Base-by-base conservation (phyloP, 2,888 invertebrate species). In the Euphydryas editha region DNA sequence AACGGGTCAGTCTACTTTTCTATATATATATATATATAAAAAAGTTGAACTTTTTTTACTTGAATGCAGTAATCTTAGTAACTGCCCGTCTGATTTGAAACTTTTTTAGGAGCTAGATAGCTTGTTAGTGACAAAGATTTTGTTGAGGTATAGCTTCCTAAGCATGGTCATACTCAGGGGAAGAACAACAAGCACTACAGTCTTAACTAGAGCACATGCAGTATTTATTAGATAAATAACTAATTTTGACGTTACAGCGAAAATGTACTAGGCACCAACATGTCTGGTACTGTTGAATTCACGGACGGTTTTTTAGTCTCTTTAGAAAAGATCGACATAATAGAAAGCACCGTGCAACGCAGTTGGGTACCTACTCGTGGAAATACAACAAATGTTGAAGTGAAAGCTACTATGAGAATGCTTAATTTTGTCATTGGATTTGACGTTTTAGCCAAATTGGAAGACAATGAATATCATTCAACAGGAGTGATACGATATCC, bases 241-340 rank as follows among this genome's bases (percentile, higher is more conserved):
- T 17, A 1, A 42, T 42, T 20, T 20, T 3, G 1, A 24, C 15
- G 42, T 81, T 77, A 7, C 78, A 88, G 88, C 21, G 84, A 85
- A 70, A 67, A 70, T 0, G 72, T 87, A 11, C 63, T 86, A 17
- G 72, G 72, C 1, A 62, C 68, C 24, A 63, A 73, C 1, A 73
- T 81, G 0, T 36, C 39, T 2, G 89, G 87, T 6, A 75, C 65
- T 0, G 75, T 84, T 0, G 68, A 61, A 0, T 87, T 85, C 69
- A 75, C 65, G 2, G 82, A 89, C n/a, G 88, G 88, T 0, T 90
- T 90, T 59, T 73, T 87, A 0, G 71, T 78, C 2, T 78, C 87
- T 1, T 80, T 89, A 57, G 82, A 83, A 59, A 72, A 70, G 3
- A 44, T 89, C 1, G 85, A 85, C 66, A 75, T 89, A 1, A 17